Base-by-base conservation (phyloP, 2,113 vertebrate genomes). In the Ellobius talpinus region DNA sequence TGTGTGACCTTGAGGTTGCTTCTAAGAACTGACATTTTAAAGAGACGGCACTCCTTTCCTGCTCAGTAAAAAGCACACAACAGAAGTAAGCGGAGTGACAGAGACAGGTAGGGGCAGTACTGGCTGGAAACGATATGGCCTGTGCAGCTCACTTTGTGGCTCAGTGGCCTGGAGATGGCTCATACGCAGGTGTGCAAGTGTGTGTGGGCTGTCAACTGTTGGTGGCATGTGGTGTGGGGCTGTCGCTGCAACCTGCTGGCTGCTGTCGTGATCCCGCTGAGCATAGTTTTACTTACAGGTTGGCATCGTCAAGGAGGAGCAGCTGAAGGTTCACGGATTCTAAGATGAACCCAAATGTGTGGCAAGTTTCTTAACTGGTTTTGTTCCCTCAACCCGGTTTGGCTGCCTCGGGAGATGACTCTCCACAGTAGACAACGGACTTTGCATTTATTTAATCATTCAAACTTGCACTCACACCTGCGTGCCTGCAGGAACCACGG, bases 281-380 rank as follows among this genome's bases (percentile, higher is more conserved):
- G 92, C 72, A 39, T 1, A 1, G 1, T 96, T 98, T 70, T 98
- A 85, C 94, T 97, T 97, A 23, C 94, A 99, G 99, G 98, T 99
- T 98, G 99, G 99, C 98, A 99, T 99, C 96, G 99, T 99, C 95
- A 99, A 99, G 98, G 99, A 99, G 98, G 99, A 99, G 82, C 99
- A 99, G 97, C 98, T 99, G 97, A 99, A 99, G 97, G 99, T 99
- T 96, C 99, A 99, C 95, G 99, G 99, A 92, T 99, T 99, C 98
- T 99, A 98, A 98, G 97, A 97, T 89, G 96, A 93, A 72, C 89
- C 96, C 95, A 58, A 55, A 81, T 87, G 89, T 45, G 14, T 97
- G 98, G 98, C 98, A 97, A 97, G 97, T 87, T 95, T 94, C 97
- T 96, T 96, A 97, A 97, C 63, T 96, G 52, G 74, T 89, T 98